Conservation (phyloP, 2,797 vertebrate genomes). For the Acipenser ruthenus region DNA sequence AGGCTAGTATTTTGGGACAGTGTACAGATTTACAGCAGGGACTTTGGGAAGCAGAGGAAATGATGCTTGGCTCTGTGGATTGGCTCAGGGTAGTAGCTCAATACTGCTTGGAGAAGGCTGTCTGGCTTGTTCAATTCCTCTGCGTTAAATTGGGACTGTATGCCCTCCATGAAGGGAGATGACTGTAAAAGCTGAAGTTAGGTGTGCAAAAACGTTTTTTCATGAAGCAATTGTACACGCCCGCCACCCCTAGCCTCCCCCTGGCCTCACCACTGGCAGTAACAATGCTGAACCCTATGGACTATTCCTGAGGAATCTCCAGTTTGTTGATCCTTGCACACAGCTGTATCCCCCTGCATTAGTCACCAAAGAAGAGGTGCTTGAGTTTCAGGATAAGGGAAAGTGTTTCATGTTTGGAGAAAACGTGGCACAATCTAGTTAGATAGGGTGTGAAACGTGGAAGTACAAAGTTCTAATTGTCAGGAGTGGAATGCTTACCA, state of each 20-base stretch:
- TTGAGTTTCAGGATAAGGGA: conserved; percentile 40
- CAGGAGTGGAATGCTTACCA: conserved; percentile 66
- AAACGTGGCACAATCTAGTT: conserved; percentile 55
- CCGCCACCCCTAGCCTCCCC: too few species aligned
- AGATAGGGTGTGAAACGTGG: conserved; percentile 47
- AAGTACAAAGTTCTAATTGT: conserved; percentile 62
- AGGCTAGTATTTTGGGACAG: conserved; percentile 31
- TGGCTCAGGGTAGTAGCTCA: conserved; percentile 25
- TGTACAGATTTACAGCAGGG: conserved; percentile 31
- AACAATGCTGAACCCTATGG: too few species aligned
- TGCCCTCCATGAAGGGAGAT: too few species aligned
- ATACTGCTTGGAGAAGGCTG: conserved; percentile 21
- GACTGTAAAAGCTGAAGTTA: too few species aligned
- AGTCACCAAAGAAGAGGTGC: conserved; percentile 21
- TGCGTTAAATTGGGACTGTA: too few species aligned
- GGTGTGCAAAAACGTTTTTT: too few species aligned
- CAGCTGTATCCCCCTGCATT: too few species aligned
- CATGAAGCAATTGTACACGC: too few species aligned
- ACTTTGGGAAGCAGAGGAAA: conserved; percentile 32
- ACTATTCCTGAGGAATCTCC: too few species aligned
- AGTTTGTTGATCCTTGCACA: too few species aligned
- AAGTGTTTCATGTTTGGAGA: conserved; percentile 58
- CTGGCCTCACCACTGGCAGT: too few species aligned
- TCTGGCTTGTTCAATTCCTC: background rate
- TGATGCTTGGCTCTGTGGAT: conserved; percentile 40